Evolutionary conservation across 30 jellyfish, hydroid and myxozoan genomes (phyloP).

Genomic region (Cassiopea andromeda): DNA sequence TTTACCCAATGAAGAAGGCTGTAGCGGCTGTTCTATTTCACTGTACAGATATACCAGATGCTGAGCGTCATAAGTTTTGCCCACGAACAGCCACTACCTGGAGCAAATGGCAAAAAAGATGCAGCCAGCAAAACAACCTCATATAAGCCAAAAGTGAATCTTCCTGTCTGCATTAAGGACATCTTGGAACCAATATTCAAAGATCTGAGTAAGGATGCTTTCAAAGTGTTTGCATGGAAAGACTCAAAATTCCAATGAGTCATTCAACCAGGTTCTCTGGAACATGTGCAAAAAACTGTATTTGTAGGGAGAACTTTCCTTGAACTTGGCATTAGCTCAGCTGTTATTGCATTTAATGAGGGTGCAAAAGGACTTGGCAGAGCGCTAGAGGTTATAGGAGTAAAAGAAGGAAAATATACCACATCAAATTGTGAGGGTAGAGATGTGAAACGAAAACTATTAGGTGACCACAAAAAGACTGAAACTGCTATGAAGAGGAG

Average conservation of each 20-base stretch:
- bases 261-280: conserved; percentile 41
- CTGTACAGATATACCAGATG: conserved; percentile 53
- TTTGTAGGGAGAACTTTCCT: conserved; percentile 36
- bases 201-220: conserved; percentile 46
- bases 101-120: conserved; percentile 67
- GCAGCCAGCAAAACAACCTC: conserved; percentile 27
- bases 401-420: conserved; percentile 11
- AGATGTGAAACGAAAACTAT: neutral
- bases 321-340: conserved; percentile 56
- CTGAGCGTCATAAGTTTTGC: conserved; percentile 67
- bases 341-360: conserved; percentile 52
- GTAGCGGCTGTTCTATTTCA: conserved; percentile 68
- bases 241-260: conserved; percentile 68
- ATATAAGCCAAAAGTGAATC: conserved; percentile 51
- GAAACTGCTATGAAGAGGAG: conserved; percentile 24
- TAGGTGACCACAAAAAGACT: neutral
- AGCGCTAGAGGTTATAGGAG: conserved; percentile 37
- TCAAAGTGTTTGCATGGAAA: conserved; percentile 55
- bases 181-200: conserved; percentile 36
- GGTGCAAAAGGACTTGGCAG: conserved; percentile 41
- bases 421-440: neutral
- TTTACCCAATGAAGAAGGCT: conserved; percentile 73
- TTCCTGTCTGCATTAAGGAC: conserved; percentile 49
- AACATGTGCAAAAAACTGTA: conserved; percentile 30
- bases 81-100: conserved; percentile 56